phyloP scores from a whole-genome alignment of 2,888 invertebrate genomes.

The Vanessa cardui region DNA sequence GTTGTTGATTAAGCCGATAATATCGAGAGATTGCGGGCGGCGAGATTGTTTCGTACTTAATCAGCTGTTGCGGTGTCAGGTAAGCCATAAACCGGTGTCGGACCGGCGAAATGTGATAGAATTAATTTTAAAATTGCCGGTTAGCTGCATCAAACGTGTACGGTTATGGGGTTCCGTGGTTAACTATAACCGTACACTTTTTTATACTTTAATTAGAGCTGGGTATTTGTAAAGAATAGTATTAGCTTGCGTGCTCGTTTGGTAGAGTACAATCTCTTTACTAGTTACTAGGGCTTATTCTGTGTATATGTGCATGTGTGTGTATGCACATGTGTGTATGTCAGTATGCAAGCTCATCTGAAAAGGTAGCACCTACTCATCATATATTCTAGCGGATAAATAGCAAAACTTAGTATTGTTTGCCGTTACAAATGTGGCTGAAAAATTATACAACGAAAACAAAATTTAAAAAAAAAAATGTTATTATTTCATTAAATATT shows the following conservation, averaged over 20 bases:
- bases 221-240: background rate
- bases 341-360: too few relatives aligned
- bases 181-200: background rate
- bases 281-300: too few relatives aligned
- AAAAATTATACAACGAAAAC: too few relatives aligned
- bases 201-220: background rate
- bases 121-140: slow-evolving; percentile 76
- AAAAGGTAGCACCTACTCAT: too few relatives aligned
- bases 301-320: too few relatives aligned
- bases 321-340: too few relatives aligned
- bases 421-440: too few relatives aligned
- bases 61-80: slow-evolving; percentile 69
- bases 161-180: slow-evolving; percentile 28
- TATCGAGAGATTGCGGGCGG: slow-evolving; percentile 58
- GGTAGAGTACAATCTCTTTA: too few relatives aligned
- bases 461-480: too few relatives aligned
- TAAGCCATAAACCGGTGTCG: slow-evolving; percentile 53
- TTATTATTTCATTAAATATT: too few relatives aligned
- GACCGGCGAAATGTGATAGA: slow-evolving; percentile 65
- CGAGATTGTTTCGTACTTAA: slow-evolving; percentile 62
- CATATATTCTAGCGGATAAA: too few relatives aligned
- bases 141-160: slow-evolving; percentile 58
- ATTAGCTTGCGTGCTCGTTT: background rate
- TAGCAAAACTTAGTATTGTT: too few relatives aligned
- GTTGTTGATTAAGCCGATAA: slow-evolving; percentile 62